These are phyloP conservation scores for Hypothenemus hampei DNA, from an alignment of 1,140 invertebrate species.

Conservation along the genomic window DNA sequence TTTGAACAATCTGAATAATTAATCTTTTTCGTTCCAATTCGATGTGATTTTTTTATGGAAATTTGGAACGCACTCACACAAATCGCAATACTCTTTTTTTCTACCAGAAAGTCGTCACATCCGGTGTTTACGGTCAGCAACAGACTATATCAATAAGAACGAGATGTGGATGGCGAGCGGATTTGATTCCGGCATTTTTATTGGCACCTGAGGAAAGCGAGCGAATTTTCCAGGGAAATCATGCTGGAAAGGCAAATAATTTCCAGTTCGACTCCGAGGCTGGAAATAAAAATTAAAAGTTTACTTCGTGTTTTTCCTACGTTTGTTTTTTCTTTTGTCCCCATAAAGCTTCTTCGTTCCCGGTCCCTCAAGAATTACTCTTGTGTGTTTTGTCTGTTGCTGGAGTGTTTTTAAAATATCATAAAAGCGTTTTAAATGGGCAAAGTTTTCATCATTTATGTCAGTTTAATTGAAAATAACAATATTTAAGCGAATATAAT, in stretches of 20 bases:
- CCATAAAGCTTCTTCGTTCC: no score
- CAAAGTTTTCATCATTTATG: no score
- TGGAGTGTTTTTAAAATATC: no score
- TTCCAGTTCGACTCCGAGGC: constrained; percentile 20
- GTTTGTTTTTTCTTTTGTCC: constrained; percentile 4
- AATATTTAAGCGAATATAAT: no score
- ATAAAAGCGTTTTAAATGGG: no score
- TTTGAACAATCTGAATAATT: no score
- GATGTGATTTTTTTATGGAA: not conserved
- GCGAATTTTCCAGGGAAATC: constrained; percentile 29
- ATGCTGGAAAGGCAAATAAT: constrained; percentile 28
- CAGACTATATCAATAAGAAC: constrained; percentile 40
- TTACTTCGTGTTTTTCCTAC: constrained; percentile 18
- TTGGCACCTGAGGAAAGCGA: constrained; percentile 25
- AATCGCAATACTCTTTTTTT: constrained; percentile 36
- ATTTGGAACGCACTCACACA: constrained; percentile 10
- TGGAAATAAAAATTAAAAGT: constrained; percentile 28
- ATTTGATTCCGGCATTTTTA: constrained; percentile 40
- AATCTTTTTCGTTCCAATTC: not conserved
- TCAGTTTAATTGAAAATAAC: no score
- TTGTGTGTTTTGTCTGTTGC: no score
- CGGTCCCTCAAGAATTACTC: no score
- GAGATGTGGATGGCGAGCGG: constrained; percentile 36
- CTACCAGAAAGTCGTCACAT: constrained; percentile 39
- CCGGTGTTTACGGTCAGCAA: constrained; percentile 38